A percentile compares a stretch with the other conserved stretches of the same genome.
phyloP scores from a whole-genome alignment of 2,888 invertebrate species.

The Cryptus armator region DNA sequence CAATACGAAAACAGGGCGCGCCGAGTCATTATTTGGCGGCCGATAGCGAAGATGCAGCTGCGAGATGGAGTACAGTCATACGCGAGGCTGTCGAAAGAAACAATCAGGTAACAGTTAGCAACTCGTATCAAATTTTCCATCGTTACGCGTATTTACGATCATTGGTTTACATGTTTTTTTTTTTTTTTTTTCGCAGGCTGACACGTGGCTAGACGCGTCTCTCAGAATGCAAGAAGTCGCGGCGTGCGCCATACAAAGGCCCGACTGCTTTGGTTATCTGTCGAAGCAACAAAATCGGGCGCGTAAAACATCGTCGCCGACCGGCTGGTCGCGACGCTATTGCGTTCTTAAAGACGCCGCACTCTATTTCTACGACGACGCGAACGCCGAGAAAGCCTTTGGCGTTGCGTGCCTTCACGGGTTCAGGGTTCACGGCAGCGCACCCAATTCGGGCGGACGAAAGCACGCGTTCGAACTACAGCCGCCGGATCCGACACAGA shows the following conservation, averaged over 20 bases:
- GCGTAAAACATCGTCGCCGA: conserved; percentile 90
- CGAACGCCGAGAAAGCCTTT: conserved; percentile 94
- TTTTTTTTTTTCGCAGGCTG: conserved; percentile 83
- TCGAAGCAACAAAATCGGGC: conserved; percentile 89
- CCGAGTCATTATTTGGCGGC: conserved; percentile 93
- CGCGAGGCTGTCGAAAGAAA: conserved; percentile 92
- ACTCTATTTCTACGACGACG: conserved; percentile 96
- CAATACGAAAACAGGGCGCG: conserved; percentile 90
- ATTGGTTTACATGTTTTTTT: background rate
- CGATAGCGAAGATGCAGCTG: conserved; percentile 90
- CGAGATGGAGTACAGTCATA: conserved; percentile 92
- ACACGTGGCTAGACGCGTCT: conserved; percentile 91
- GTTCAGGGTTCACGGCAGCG: conserved; percentile 94
- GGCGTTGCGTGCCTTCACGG: conserved; percentile 98
- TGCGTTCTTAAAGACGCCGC: conserved; percentile 98
- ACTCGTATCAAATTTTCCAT: background rate
- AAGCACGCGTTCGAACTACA: conserved; percentile 96
- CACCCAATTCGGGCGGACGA: conserved; percentile 91
- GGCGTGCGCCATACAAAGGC: conserved; percentile 92
- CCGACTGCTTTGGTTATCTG: conserved; percentile 97
- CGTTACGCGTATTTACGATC: background rate
- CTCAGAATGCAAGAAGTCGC: conserved; percentile 93
- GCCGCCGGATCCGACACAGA: conserved; percentile 94
- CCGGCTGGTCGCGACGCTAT: conserved; percentile 96
- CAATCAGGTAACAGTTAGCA: conserved; percentile 86